Conservation (phyloP, 2,797 vertebrate species). For the Ctenosaura bakeri region DNA sequence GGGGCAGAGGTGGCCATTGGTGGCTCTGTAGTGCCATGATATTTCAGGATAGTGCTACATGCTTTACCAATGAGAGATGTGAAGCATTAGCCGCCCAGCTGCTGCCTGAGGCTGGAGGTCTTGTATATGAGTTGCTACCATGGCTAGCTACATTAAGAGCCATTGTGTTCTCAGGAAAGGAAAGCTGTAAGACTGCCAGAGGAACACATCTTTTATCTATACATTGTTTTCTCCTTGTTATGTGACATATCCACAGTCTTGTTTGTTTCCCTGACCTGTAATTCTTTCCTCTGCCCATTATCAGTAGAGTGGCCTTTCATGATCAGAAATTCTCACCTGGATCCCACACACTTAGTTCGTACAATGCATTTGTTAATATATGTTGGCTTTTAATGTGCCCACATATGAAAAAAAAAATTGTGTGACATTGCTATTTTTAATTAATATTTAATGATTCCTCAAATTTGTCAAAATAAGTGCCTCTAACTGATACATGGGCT, state of each 20-base stretch:
- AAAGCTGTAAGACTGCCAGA: constrained; percentile 69
- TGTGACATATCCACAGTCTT: constrained; percentile 60
- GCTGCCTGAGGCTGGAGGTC: constrained; percentile 72
- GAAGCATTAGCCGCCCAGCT: constrained; percentile 61
- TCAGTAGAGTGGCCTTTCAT: constrained; percentile 47
- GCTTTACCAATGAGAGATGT: constrained; percentile 43
- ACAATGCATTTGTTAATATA: constrained; percentile 60
- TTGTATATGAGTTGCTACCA: constrained; percentile 67
- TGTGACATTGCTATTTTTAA: not conserved
- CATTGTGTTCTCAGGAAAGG: constrained; percentile 69
- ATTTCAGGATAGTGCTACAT: constrained; percentile 27
- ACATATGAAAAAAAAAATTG: not conserved
- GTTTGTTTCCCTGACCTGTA: constrained; percentile 56
- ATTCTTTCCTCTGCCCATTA: constrained; percentile 47
- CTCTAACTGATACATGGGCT: not conserved
- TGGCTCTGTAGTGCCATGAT: not conserved
- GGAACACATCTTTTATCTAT: constrained; percentile 69
- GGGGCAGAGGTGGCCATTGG: constrained; percentile 27
- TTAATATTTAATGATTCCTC: not conserved
- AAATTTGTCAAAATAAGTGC: not conserved
- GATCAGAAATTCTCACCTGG: constrained; percentile 62
- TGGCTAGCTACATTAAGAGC: constrained; percentile 71
- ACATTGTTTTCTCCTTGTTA: constrained; percentile 60
- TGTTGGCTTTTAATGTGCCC: not conserved
- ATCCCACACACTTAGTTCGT: constrained; percentile 16